Percentiles rank a stretch among this genome's conserved stretches.
Evolutionary conservation across 2,888 invertebrate species (phyloP).

Genomic region (Polymixis flavicincta): DNA sequence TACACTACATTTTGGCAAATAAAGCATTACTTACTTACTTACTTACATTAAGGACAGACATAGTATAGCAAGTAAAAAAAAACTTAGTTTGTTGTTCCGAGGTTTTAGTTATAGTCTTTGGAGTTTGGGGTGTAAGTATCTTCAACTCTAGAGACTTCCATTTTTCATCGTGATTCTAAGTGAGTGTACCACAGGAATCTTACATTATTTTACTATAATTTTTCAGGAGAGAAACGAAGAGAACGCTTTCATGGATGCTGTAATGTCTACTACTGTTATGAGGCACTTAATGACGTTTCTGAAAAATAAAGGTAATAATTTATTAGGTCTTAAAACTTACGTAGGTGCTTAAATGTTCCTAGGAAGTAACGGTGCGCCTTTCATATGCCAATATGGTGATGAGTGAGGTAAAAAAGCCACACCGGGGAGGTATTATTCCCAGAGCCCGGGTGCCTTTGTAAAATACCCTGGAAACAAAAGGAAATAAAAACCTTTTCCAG

Average conservation of each 20-base stretch:
- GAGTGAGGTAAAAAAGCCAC: too few relatives aligned
- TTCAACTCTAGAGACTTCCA: background rate
- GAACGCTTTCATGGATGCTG: slow-evolving; percentile 94
- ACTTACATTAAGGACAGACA: too few relatives aligned
- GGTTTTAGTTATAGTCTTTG: background rate
- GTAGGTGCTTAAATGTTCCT: background rate
- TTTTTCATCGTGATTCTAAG: background rate
- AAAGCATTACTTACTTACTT: too few relatives aligned
- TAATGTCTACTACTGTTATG: slow-evolving; percentile 95
- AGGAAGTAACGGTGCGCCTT: background rate
- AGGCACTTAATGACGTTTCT: slow-evolving; percentile 92
- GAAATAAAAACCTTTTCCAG: background rate
- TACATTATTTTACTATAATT: slow-evolving; percentile 25
- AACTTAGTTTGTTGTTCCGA: background rate
- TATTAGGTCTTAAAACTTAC: background rate
- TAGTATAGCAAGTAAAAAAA: too few relatives aligned
- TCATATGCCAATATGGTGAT: too few relatives aligned
- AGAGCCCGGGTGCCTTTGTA: too few relatives aligned
- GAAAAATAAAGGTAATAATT: slow-evolving; percentile 90
- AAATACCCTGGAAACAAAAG: too few relatives aligned
- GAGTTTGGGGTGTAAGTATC: background rate
- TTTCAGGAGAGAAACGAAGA: slow-evolving; percentile 94
- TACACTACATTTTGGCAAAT: too few relatives aligned
- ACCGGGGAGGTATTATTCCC: too few relatives aligned
- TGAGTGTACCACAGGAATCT: background rate